phyloP scores from a whole-genome alignment of 2,797 vertebrate genomes.

The Zalophus californianus region DNA sequence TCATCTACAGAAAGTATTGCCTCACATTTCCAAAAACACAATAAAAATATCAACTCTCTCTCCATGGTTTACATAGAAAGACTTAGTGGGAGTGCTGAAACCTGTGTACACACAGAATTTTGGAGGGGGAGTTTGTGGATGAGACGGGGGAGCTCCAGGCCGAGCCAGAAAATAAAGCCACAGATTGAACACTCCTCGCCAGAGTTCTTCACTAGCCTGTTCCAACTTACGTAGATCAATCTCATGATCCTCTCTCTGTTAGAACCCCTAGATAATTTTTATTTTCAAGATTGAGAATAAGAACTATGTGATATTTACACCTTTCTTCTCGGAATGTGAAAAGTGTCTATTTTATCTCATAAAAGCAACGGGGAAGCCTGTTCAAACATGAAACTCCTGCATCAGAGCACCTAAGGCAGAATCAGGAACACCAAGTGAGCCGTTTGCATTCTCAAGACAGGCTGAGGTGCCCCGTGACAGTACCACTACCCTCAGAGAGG shows the following conservation, averaged over 20 bases:
- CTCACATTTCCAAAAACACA: neutral
- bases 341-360: neutral
- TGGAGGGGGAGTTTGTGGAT: neutral
- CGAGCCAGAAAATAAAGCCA: neutral
- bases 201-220: neutral
- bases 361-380: neutral
- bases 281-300: neutral
- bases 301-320: neutral
- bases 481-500: neutral
- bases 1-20: neutral
- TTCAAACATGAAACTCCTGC: neutral
- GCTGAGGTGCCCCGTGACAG: rapidly evolving
- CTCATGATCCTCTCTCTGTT: neutral
- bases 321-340: neutral
- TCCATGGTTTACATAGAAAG: neutral
- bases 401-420: neutral
- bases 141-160: neutral
- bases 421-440: neutral
- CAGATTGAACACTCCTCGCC: rapidly evolving
- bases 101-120: neutral
- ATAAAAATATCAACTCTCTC: neutral
- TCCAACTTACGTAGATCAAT: neutral
- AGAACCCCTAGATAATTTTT: neutral
- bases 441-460: too few species aligned
- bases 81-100: neutral